These are phyloP conservation scores for Pterobdella sp. DNA, from an alignment of 2,888 invertebrate species.

Conservation along the genomic window DNA sequence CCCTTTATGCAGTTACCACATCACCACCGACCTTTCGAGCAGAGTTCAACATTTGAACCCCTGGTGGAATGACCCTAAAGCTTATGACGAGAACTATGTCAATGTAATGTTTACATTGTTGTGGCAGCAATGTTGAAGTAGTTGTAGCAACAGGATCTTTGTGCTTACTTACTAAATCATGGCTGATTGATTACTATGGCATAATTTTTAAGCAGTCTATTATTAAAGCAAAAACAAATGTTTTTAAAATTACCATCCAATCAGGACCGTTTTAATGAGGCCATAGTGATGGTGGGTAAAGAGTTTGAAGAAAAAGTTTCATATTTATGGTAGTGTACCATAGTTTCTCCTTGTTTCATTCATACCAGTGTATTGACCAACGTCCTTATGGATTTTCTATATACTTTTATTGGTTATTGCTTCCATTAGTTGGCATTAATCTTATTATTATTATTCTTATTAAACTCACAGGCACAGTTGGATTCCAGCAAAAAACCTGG, in stretches of 20 bases:
- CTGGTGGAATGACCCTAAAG: conserved; percentile 61
- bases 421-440: background rate
- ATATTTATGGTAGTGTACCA: conserved; percentile 52
- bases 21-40: conserved; percentile 69
- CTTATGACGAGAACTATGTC: conserved; percentile 37
- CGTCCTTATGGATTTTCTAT: too few relatives aligned
- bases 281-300: conserved; percentile 66
- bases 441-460: background rate
- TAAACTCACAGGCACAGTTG: conserved; percentile 53
- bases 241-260: background rate
- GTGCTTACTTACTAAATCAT: background rate
- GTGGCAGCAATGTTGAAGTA: background rate
- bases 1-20: conserved; percentile 59
- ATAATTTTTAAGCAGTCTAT: background rate
- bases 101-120: conserved; percentile 36
- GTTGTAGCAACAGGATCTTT: background rate
- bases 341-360: too few relatives aligned
- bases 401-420: too few relatives aligned
- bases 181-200: background rate
- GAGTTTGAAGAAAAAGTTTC: conserved; percentile 69
- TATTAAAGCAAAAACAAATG: background rate
- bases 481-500: conserved; percentile 76
- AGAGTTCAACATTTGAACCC: conserved; percentile 74
- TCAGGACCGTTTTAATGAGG: conserved; percentile 62
- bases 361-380: too few relatives aligned